Base-by-base conservation (phyloP, 2,797 vertebrate genomes). In the Lateolabrax maculatus region DNA sequence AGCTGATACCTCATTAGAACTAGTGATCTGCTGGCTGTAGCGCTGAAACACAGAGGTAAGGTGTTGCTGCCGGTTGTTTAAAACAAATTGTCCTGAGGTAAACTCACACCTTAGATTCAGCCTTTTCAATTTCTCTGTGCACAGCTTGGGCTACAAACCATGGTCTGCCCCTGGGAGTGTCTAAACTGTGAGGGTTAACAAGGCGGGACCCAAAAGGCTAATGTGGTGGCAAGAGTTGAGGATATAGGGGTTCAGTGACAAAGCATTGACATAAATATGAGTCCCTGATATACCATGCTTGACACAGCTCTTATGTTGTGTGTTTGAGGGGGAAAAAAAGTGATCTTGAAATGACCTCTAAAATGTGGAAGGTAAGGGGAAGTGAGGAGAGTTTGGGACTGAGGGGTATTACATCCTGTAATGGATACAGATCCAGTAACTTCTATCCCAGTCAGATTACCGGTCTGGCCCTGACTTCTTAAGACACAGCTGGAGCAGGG, bases 391-490 rank as follows among this genome's bases (percentile, higher is more conserved):
- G 79, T 89, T 87, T 81, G 60, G 74, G 86, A 80, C 66, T 63
- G 85, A 87, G 60, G 79, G 76, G 81, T 87, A 86, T 90, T 86
- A 87, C 80, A 85, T 93, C 88, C 90, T 88, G 89, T 89, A 91
- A 93, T 87, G 77, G 90, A 93, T 93, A 84, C 87, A 81, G 85
- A 90, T 91, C 86, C 78, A 84, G 82, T 93, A 80, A 92, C 89
- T 85, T 90, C 84, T 79, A 76, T 88, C 77, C 77, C 88, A 89
- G 85, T 89, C 85, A 90, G 87, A 91, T 91, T 92, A 90, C 84
- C 84, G 74, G 86, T 84, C 84, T 88, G 89, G 89, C 87, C 51
- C 76, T 71, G 84, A 92, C 89, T 93, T 91, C 87, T 90, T 87
- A 91, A 90, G 86, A 86, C 84, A 84, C 90, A 94, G 89, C 91